Evolutionary conservation across 2,113 vertebrate genomes (phyloP).

Genomic region (Galeopterus variegatus): DNA sequence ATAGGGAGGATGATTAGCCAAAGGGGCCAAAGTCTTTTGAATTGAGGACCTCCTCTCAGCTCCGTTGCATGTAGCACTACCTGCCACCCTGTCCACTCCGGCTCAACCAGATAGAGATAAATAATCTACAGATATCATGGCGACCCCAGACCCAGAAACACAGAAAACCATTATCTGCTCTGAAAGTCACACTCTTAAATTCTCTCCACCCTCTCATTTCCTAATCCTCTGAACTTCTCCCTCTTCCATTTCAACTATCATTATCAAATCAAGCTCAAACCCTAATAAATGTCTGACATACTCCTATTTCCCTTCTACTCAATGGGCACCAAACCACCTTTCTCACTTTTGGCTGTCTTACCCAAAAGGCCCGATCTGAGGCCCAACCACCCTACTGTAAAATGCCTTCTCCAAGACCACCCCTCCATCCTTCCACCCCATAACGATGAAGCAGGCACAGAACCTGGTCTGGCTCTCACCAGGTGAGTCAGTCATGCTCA

Average conservation of each 20-base stretch:
- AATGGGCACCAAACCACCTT: background rate
- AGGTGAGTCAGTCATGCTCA: background rate
- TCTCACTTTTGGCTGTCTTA: background rate
- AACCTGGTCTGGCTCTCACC: background rate
- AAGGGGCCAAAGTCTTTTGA: background rate
- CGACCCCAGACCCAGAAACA: background rate
- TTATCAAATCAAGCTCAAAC: background rate
- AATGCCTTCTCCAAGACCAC: background rate
- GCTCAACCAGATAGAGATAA: background rate
- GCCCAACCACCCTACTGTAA: background rate
- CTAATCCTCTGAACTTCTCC: background rate
- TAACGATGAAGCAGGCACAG: background rate
- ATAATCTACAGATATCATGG: background rate
- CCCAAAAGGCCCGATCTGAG: background rate
- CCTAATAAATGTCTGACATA: background rate
- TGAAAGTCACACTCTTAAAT: background rate
- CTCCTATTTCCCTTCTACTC: conserved; percentile 11
- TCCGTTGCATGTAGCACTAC: background rate
- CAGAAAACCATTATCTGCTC: background rate
- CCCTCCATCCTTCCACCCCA: background rate
- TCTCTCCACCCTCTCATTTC: background rate
- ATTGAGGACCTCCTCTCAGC: background rate
- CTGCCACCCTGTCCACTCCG: background rate
- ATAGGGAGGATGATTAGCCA: background rate
- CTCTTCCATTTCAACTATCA: background rate